Conservation (phyloP, 2,797 vertebrate species). For the Gallinago solitaria region DNA sequence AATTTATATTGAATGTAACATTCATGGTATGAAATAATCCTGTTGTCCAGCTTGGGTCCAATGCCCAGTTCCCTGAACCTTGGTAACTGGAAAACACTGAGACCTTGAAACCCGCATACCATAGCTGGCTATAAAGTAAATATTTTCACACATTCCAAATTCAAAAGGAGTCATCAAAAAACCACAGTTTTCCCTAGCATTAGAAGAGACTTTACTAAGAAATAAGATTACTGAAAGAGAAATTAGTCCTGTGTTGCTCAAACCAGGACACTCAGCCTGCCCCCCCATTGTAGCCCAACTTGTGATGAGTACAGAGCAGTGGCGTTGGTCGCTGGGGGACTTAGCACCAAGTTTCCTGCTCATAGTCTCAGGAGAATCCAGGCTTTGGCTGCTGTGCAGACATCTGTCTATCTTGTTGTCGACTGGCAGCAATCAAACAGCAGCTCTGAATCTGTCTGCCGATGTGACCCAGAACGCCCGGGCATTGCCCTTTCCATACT, state of each 20-base stretch:
- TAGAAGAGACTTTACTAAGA: background rate
- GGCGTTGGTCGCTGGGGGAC: rapidly evolving
- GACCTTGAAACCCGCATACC: background rate
- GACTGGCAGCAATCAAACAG: background rate
- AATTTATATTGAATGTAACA: background rate
- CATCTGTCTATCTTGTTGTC: rapidly evolving
- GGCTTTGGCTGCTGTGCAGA: rapidly evolving
- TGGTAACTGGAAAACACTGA: background rate
- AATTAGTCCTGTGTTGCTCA: background rate
- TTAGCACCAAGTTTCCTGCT: background rate
- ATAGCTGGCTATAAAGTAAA: background rate
- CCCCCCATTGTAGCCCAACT: rapidly evolving
- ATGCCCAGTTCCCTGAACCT: background rate
- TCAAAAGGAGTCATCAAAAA: background rate
- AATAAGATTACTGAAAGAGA: background rate
- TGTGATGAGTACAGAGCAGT: background rate
- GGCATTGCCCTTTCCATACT: background rate
- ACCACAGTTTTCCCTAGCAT: background rate
- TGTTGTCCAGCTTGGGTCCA: background rate
- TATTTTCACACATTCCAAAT: background rate
- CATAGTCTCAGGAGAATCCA: background rate
- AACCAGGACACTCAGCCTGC: background rate
- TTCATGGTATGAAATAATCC: background rate
- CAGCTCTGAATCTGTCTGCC: background rate
- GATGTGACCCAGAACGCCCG: rapidly evolving